phyloP scores from a whole-genome alignment of 2,888 invertebrate genomes.

The Amiota communis region DNA sequence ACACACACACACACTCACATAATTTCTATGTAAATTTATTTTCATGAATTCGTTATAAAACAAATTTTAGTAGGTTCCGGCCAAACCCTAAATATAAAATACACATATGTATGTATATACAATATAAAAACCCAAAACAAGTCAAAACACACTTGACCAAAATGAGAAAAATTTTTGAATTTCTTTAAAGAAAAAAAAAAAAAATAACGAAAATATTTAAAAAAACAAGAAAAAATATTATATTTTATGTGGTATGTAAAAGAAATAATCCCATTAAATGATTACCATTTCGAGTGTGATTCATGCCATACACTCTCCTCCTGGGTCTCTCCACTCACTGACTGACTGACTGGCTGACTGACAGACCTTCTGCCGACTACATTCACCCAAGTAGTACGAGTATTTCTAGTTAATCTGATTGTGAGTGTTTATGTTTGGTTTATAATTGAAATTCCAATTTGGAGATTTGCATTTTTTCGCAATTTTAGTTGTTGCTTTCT shows the following conservation, averaged over 20 bases:
- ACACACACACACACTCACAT: conserved; percentile 2
- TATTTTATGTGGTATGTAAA: not conserved
- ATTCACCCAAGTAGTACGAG: no score
- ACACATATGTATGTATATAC: conserved; percentile 18
- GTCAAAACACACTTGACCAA: conserved; percentile 14
- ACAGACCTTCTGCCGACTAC: conserved; percentile 18
- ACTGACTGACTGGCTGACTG: conserved; percentile 21
- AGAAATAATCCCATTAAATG: conserved; percentile 45
- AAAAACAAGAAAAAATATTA: conserved; percentile 11
- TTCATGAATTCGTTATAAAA: conserved; percentile 20
- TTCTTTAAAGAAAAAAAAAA: not conserved
- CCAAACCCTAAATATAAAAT: conserved; percentile 50
- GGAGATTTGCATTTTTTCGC: no score
- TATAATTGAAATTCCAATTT: no score
- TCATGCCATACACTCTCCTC: conserved; percentile 20
- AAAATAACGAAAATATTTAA: not conserved
- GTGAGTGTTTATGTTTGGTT: no score
- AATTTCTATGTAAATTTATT: conserved; percentile 8
- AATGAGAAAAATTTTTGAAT: not conserved
- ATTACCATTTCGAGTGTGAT: conserved; percentile 13
- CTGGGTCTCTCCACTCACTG: conserved; percentile 26
- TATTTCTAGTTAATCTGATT: no score
- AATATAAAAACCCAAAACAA: not conserved
- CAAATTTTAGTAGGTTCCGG: conserved; percentile 51
- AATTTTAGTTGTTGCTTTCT: no score